Evolutionary conservation across 2,888 invertebrate species (phyloP), one percentile per base, ranked within the genome.

Genomic region (Zeuzera pyrina): DNA sequence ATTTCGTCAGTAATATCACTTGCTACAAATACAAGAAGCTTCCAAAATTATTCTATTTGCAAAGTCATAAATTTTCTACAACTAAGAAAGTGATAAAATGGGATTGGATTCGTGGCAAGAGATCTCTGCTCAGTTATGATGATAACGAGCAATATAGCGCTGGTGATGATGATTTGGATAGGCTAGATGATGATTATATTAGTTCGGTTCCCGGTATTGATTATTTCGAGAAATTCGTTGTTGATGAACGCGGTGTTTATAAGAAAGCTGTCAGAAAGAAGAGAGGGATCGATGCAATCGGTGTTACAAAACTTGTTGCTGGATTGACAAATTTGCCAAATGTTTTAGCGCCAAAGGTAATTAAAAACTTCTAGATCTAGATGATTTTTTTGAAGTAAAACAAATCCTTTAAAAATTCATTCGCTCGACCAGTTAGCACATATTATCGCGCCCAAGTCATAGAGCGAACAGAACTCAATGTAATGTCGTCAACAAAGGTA

Each of bases 61-160:
- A 10, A 22, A 10, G 22, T 22, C 3, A 35, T 11, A 19, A 30
- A 8, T 10, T 14, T 11, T 12, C 14, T 6, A 26, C 29, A 10
- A 4, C 21, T 8, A 36, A 33, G 11, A 25, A 15, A 11, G 16
- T 29, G 23, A 27, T 29, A 6, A 34, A 23, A 34, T 65, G 62
- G 59, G 43, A 61, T 31, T 64, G 63, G 64, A 56, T 58, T 3
- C 42, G 68, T 5, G 49, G 43, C n/a, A 65, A 48, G 30, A 47
- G 68, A 31, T 53, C 53, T 5, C 11, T 47, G 2, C 35, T 16
- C 1, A 12, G 21, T 12, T 10, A 19, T 3, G n/a, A 14, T 12
- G n/a, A 15, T 3, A 35, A 19, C 15, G 12, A 11, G 3, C 2
- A 10, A 6, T 12, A 10, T 6, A 25, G 5, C 4, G 16, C 15